Evolutionary conservation across 2,888 invertebrate species (phyloP), one percentile per base, ranked within the genome.

Genomic region (Azorinus chamasolen): DNA sequence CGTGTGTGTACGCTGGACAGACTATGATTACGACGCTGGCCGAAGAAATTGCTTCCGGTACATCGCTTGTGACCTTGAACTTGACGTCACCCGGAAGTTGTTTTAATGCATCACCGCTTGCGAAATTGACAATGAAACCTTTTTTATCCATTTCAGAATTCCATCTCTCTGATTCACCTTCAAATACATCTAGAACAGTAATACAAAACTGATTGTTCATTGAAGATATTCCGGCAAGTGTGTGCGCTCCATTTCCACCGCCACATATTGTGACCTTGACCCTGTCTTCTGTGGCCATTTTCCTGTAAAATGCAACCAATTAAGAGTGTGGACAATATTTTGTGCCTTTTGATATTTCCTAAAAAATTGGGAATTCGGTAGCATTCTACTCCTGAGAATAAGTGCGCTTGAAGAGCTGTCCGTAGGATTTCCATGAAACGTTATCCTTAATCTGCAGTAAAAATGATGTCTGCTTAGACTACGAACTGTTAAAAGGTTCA

Each of bases 161-260:
- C 32, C 32, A 32, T 32, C 10, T 32, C 10, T 32, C 5, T 32
- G 4, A 4, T 32, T 88, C 88, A 63, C 87, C 81, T 24, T 81
- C 79, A 61, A 66, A 85, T 5, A 86, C 55, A 10, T 83, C 79
- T 10, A 88, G 57, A 20, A 87, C 83, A 14, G 81, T 80, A 0
- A 84, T 79, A 12, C 83, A 78, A 10, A 83, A 69, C 14, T 76
- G 75, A 10, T 79, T 72, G 18, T 79, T 79, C 20, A 83, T 59
- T 8, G 88, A 74, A 5, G 83, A 73, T 0, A 87, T 54, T 14
- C 87, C 87, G 2, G 87, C 79, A 24, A 84, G 45, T 12, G 78
- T 79, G 54, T 88, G 87, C 18, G 88, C 87, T 25, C 85, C 86
- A 74, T 88, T 88, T 10, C 87, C 88, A 1, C 87, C 87, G 3